Evolutionary conservation across 1,140 invertebrate genomes (phyloP), one percentile per base, ranked within the genome.

Genomic region (Sesamia nonagrioides): DNA sequence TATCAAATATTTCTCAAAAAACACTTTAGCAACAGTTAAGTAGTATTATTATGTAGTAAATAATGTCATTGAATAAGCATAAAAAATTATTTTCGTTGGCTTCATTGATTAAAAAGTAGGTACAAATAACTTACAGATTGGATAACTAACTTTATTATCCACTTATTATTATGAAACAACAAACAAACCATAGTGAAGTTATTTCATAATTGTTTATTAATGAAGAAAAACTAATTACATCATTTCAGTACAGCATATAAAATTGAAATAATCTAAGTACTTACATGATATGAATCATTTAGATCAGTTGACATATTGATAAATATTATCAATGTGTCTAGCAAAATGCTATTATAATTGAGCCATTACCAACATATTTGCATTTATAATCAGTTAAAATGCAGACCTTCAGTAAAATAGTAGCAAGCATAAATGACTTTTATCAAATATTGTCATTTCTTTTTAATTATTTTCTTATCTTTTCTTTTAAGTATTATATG

Each of bases 221-320:
- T n/a, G n/a, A n/a, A n/a, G n/a, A n/a, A n/a, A n/a, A n/a, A n/a
- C n/a, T 60, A 21, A 17, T 1, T 52, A 52, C 13, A 35, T 6
- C 35, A 3, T 37, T 35, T 1, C 15, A 0, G 5, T 6, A n/a
- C 50, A 17, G 0, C n/a, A 17, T n/a, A 52, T 1, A n/a, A 6
- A n/a, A 48, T 15, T 13, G 45, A 48, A 15, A 48, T 11, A 2
- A 13, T 48, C 0, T 1, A 54, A 1, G 5, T 7, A 18, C 0
- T 9, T 21, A 54, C 18, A 56, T 56, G 6, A 27, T 27, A 27
- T 27, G n/a, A 56, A 33, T 56, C 54, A 27, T 27, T 27, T 56
- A 27, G 54, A 56, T 56, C 54, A 56, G 54, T 9, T 11, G 8
- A 56, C 21, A 56, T 2, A 56, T 56, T 56, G 54, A 56, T 56